phyloP scores from a whole-genome alignment of 2,797 vertebrate genomes.

The Schizopygopsis malacanthus region DNA sequence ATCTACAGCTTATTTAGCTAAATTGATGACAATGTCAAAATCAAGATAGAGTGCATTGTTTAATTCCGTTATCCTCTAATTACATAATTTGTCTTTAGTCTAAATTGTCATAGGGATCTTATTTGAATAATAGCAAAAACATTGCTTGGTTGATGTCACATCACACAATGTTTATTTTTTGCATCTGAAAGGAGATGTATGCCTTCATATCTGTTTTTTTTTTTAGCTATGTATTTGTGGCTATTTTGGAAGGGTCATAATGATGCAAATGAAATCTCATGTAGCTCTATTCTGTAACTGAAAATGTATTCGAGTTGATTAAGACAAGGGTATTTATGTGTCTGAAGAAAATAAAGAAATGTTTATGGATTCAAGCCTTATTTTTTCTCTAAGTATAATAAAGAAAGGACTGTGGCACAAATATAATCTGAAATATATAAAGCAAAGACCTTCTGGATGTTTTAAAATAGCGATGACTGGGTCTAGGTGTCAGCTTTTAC shows the following conservation, averaged over 20 bases:
- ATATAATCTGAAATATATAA: not conserved
- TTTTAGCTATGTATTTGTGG: conserved; percentile 40
- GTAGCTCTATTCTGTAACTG: conserved; percentile 40
- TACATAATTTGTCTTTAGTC: conserved; percentile 22
- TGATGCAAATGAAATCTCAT: conserved; percentile 40
- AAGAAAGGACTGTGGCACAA: not conserved
- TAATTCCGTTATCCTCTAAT: conserved; percentile 25
- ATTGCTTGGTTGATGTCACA: conserved; percentile 27
- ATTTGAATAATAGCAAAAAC: conserved; percentile 24
- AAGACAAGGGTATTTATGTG: conserved; percentile 31
- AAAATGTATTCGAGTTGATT: conserved; percentile 21
- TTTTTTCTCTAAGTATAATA: not conserved
- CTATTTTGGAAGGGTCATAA: conserved; percentile 20
- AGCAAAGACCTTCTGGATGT: not conserved
- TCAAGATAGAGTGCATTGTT: conserved; percentile 28
- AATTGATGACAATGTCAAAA: conserved; percentile 13
- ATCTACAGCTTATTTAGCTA: not conserved
- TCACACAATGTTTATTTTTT: conserved; percentile 14
- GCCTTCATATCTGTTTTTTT: not conserved
- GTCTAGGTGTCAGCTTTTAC: not conserved
- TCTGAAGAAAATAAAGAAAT: conserved; percentile 41
- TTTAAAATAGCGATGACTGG: not conserved
- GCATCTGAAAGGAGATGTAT: conserved; percentile 2
- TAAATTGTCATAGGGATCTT: conserved; percentile 20
- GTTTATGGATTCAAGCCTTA: conserved; percentile 11